Base-by-base conservation (phyloP, 2,888 invertebrate species). In the Diarsia brunnea region DNA sequence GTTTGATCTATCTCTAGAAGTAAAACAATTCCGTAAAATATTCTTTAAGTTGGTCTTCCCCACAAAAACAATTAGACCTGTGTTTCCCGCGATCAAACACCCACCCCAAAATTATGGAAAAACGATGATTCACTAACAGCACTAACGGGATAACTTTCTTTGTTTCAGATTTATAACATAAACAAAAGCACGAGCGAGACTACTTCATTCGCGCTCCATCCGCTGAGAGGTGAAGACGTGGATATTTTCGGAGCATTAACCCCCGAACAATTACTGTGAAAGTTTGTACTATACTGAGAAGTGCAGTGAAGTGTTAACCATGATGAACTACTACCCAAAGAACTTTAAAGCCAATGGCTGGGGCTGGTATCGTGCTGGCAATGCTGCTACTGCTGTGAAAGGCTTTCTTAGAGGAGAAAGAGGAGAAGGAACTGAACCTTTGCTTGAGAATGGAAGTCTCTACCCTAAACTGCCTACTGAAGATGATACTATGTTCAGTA, bases 281-380 rank as follows among this genome's bases (percentile, higher is more conserved):
- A 38, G 31, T 77, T 60, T 8, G 11, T 14, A 53, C 11, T 3
- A 69, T 31, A 43, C 24, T n/a, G 73, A 80, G 73, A 38, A 68
- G 79, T 78, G 69, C 60, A 63, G 85, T 84, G 82, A 65, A 72
- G 82, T 87, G 75, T 53, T 69, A 63, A 84, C 72, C 72, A 87
- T 87, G 87, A 77, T 94, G 45, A 93, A 89, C 79, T 94, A 95
- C 79, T 96, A 96, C 82, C 96, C 96, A 85, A 96, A 95, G 90
- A 96, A 96, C 84, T 94, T 96, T 77, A 95, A 93, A 74, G 95
- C 96, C 63, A 95, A 96, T 75, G 96, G 96, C 2, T 96, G 95
- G 95, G 96, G 96, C 0, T 96, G 96, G 96, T 96, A 96, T 81
- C 89, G 96, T 27, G 83, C 89, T 0, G 87, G 89, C 10, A 92